phyloP scores from a whole-genome alignment of 2,888 invertebrate species.

The Bombylius discolor region DNA sequence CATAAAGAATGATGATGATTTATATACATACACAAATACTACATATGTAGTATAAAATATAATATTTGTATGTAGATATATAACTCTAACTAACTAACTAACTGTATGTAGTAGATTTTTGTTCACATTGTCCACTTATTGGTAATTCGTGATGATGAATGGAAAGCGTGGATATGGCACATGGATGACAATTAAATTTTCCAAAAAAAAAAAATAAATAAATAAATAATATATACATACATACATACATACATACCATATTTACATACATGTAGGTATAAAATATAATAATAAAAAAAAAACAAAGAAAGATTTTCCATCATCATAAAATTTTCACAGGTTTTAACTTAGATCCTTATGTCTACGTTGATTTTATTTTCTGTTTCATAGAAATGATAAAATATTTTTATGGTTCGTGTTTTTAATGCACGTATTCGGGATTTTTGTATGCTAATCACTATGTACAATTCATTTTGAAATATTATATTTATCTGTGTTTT shows the following conservation, averaged over 20 bases:
- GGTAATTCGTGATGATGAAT: conserved; percentile 23
- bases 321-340: neutral
- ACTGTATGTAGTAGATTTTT: neutral
- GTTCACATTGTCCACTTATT: conserved; percentile 16
- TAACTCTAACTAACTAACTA: too few species aligned
- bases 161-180: conserved; percentile 19
- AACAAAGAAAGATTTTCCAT: neutral
- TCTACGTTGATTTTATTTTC: neutral
- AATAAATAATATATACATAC: conserved; percentile 1
- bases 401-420: conserved; percentile 12
- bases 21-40: too few species aligned
- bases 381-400: conserved; percentile 2
- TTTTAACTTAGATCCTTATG: conserved; percentile 2
- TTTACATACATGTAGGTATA: neutral
- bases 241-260: neutral
- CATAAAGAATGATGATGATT: too few species aligned
- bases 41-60: too few species aligned
- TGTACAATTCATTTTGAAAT: conserved; percentile 18
- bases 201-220: conserved; percentile 12
- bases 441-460: conserved; percentile 22
- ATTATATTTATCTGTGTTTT: neutral
- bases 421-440: conserved; percentile 21
- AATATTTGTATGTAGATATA: too few species aligned
- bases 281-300: too few species aligned
- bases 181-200: conserved; percentile 21